A percentile compares a stretch with the other conserved stretches of the same genome.
Conservation (phyloP, 2,888 invertebrate genomes). For the Habroteleia sp. region DNA sequence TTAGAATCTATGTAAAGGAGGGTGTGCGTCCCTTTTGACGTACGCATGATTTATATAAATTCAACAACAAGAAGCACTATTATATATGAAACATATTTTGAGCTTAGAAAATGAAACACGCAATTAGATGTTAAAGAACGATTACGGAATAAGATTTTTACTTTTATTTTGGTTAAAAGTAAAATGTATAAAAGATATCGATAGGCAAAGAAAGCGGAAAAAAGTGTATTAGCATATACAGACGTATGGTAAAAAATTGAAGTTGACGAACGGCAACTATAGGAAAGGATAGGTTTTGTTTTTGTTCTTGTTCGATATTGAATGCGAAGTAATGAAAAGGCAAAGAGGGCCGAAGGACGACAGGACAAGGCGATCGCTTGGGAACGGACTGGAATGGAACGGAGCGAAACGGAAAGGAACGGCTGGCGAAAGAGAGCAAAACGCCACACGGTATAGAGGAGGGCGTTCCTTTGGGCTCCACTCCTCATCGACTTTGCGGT, state of each 20-base stretch:
- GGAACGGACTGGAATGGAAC: constrained; percentile 15
- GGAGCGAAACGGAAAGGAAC: constrained; percentile 25
- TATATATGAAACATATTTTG: no score
- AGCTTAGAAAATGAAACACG: no score
- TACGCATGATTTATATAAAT: no score
- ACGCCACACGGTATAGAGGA: constrained; percentile 68
- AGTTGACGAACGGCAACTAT: neutral
- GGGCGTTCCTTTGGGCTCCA: constrained; percentile 76
- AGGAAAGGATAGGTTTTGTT: constrained; percentile 5
- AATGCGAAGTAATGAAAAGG: constrained; percentile 19
- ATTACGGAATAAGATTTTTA: no score
- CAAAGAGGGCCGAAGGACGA: constrained; percentile 42
- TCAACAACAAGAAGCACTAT: no score
- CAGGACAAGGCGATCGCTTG: constrained; percentile 25
- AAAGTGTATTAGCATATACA: constrained; percentile 10
- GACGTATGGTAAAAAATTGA: neutral
- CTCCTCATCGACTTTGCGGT: constrained; percentile 49
- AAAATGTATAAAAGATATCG: no score
- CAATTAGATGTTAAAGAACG: no score
- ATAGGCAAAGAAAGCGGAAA: neutral
- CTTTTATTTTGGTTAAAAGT: no score
- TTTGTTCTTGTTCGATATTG: constrained; percentile 1
- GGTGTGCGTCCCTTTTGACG: no score
- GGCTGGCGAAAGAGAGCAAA: constrained; percentile 38
- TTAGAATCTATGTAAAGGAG: no score